A percentile compares a stretch with the other conserved stretches of the same genome.
Evolutionary conservation across 2,113 vertebrate species (phyloP).

Genomic region (Progne subis): DNA sequence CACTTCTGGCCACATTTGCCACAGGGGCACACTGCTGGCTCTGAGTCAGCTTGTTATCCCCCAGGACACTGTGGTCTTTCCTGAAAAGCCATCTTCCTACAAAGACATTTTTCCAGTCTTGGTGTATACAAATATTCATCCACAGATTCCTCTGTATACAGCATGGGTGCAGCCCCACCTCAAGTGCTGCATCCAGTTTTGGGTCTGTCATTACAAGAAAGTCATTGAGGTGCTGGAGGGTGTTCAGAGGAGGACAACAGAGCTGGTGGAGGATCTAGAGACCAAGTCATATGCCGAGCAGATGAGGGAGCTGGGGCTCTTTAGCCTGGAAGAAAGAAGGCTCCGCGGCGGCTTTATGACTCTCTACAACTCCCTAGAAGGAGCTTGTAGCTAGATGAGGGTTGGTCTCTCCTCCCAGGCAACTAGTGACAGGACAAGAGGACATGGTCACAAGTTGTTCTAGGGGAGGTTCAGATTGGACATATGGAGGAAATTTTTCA

Average conservation of each 20-base stretch:
- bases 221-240: neutral
- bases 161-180: neutral
- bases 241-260: neutral
- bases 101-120: neutral
- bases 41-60: neutral
- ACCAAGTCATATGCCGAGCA: too few relatives aligned
- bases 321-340: neutral
- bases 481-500: neutral
- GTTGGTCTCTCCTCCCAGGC: neutral
- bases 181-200: neutral
- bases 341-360: neutral
- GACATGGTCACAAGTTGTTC: neutral
- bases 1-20: accelerated
- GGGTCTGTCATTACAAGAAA: neutral
- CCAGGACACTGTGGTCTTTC: neutral
- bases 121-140: neutral
- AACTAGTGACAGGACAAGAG: accelerated
- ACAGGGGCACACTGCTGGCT: neutral
- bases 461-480: neutral
- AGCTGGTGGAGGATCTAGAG: neutral
- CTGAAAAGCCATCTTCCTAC: neutral
- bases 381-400: too few relatives aligned
- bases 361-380: neutral
- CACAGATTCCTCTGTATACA: neutral
- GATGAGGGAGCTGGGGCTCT: neutral